These are phyloP conservation scores for Spicauda simplicius DNA, from an alignment of 2,888 invertebrate genomes.

Conservation along the genomic window DNA sequence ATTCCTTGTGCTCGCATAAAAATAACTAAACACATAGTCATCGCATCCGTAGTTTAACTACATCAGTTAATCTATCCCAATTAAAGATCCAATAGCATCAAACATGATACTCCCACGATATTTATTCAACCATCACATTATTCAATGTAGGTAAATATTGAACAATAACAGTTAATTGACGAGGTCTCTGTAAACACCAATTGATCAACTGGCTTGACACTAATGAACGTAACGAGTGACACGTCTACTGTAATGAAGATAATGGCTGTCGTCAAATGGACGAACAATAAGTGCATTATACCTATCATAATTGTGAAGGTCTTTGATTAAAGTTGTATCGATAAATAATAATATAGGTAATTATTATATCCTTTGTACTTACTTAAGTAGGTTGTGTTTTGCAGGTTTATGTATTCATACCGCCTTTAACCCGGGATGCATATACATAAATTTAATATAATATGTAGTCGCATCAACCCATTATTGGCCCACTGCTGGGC, in stretches of 20 bases:
- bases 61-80: slow-evolving; percentile 1
- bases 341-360: background rate
- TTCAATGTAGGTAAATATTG: slow-evolving; percentile 31
- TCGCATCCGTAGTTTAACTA: background rate
- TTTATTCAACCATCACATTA: slow-evolving; percentile 23
- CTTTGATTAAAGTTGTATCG: background rate
- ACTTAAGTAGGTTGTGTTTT: background rate
- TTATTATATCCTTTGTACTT: too few species aligned
- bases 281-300: slow-evolving; percentile 5
- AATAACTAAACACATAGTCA: too few species aligned
- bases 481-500: too few species aligned
- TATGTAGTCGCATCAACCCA: too few species aligned
- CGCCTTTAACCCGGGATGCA: background rate
- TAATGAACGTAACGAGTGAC: slow-evolving; percentile 40
- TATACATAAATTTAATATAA: too few species aligned
- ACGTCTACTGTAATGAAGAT: slow-evolving; percentile 38
- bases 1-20: too few species aligned
- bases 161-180: slow-evolving; percentile 34
- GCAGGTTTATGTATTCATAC: background rate
- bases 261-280: slow-evolving; percentile 16
- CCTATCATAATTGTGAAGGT: background rate
- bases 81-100: background rate
- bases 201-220: slow-evolving; percentile 43
- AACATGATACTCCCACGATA: slow-evolving; percentile 7
- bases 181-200: slow-evolving; percentile 39